A percentile compares a stretch with the other conserved stretches of the same genome.
Conservation (phyloP, 2,113 vertebrate species). For the Cavia aperea region DNA sequence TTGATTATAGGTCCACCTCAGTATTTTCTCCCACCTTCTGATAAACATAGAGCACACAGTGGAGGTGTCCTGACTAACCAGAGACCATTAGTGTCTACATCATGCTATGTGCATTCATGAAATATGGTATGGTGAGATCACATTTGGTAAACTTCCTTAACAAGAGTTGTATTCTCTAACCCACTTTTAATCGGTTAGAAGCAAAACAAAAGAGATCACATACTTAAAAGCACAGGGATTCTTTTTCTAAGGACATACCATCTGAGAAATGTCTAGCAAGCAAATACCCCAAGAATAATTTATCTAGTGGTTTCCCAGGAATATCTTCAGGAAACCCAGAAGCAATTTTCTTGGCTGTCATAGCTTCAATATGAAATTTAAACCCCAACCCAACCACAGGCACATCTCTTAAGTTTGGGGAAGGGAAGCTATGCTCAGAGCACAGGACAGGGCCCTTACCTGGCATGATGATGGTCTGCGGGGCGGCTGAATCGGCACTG, state of each 20-base stretch:
- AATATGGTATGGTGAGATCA: slow-evolving; percentile 21
- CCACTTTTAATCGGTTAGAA: slow-evolving; percentile 58
- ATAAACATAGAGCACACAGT: neutral
- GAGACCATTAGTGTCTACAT: neutral
- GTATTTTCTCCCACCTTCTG: neutral
- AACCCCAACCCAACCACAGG: slow-evolving; percentile 8
- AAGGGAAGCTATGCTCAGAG: neutral
- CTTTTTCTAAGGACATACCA: neutral
- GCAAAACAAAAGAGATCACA: slow-evolving; percentile 56
- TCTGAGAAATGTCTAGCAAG: slow-evolving; percentile 57
- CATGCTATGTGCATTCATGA: slow-evolving; percentile 42
- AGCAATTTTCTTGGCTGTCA: slow-evolving; percentile 53
- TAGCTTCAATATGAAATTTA: slow-evolving; percentile 50
- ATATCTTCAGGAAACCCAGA: slow-evolving; percentile 47
- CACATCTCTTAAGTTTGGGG: neutral
- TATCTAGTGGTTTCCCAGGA: slow-evolving; percentile 48
- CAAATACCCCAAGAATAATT: slow-evolving; percentile 58
- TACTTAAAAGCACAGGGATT: slow-evolving; percentile 47
- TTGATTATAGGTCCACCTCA: neutral
- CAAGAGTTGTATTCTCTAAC: slow-evolving; percentile 57
- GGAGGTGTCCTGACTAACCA: neutral
- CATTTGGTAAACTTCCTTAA: slow-evolving; percentile 55
- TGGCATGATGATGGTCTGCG: slow-evolving; percentile 78
- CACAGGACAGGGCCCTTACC: slow-evolving; percentile 74
- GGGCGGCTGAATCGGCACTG: slow-evolving; percentile 76